Percentiles rank a stretch among this genome's conserved stretches.
phyloP scores from a whole-genome alignment of 2,888 invertebrate genomes.

The Chironomus tentans region DNA sequence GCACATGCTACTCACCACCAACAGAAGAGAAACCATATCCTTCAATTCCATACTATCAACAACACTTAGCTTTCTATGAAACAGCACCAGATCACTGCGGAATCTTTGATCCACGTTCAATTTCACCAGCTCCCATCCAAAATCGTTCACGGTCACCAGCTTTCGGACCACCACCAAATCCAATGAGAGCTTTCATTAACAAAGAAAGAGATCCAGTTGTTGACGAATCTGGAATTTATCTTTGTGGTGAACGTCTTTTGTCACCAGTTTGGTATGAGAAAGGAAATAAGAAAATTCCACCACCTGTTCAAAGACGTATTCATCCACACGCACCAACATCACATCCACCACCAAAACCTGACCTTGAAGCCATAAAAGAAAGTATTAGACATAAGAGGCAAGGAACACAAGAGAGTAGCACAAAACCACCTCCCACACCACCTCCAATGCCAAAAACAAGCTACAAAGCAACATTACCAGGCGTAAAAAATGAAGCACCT shows the following conservation, averaged over 20 bases:
- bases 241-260: slow-evolving; percentile 32
- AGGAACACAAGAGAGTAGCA: background rate
- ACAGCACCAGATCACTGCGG: slow-evolving; percentile 51
- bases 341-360: slow-evolving; percentile 2
- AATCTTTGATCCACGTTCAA: slow-evolving; percentile 51
- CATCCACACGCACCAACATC: background rate
- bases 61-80: slow-evolving; percentile 61
- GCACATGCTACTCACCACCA: slow-evolving; percentile 23
- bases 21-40: slow-evolving; percentile 53
- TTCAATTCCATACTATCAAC: slow-evolving; percentile 69
- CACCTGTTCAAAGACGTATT: slow-evolving; percentile 2
- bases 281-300: slow-evolving; percentile 8
- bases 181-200: slow-evolving; percentile 55
- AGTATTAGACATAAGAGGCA: background rate
- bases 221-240: slow-evolving; percentile 26
- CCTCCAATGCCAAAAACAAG: slow-evolving; percentile 14
- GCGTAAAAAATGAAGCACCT: background rate
- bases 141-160: slow-evolving; percentile 61
- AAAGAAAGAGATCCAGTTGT: slow-evolving; percentile 47
- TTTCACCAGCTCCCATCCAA: slow-evolving; percentile 50
- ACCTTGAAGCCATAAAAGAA: background rate
- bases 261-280: slow-evolving; percentile 30
- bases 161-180: slow-evolving; percentile 60
- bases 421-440: slow-evolving; percentile 9
- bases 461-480: background rate